Base-by-base conservation (phyloP, 2,888 invertebrate genomes). In the Sphinx pinastri region DNA sequence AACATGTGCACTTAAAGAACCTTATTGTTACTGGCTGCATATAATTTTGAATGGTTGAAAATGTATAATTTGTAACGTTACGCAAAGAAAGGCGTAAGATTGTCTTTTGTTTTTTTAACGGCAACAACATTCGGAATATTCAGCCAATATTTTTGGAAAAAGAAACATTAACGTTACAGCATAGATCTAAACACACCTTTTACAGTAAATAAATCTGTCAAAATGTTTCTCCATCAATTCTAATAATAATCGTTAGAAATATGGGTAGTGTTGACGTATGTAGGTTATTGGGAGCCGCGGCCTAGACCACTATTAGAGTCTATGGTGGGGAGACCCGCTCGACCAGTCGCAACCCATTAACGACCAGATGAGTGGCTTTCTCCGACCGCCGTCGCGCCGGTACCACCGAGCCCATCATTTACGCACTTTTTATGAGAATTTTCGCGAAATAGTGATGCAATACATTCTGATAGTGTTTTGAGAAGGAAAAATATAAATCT, bases 311-410 rank as follows among this genome's bases (percentile, higher is more conserved):
- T 63, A 49, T 69, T 69, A 60, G 52, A 54, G 60, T 49, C 67
- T 70, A 38, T 49, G 54, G 58, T n/a, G 47, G 31, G 59, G 60
- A 59, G 52, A 52, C 51, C 63, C 68, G 47, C 68, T 38, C 66
- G 74, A 78, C 80, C 77, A 78, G 77, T 76, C 66, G 11, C 71
- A 47, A 14, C 45, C 67, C 59, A 38, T 51, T 16, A 58, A 16
- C 63, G 52, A 69, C 68, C 71, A 75, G 79, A 79, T 76, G 83
- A 75, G 78, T 70, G 77, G 82, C 84, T 82, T 82, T 82, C 82
- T 82, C 82, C 68, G 69, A 71, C 68, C 69, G 68, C 68, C 51
- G 63, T 31, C 47, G 58, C 57, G 25, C 31, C 63, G 2, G 63
- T 60, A 63, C 63, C 16, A 16, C 7, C 63, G 13, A 1, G 60